Evolutionary conservation across 2,113 vertebrate species (phyloP).

Genomic region (Chamaea fasciata): DNA sequence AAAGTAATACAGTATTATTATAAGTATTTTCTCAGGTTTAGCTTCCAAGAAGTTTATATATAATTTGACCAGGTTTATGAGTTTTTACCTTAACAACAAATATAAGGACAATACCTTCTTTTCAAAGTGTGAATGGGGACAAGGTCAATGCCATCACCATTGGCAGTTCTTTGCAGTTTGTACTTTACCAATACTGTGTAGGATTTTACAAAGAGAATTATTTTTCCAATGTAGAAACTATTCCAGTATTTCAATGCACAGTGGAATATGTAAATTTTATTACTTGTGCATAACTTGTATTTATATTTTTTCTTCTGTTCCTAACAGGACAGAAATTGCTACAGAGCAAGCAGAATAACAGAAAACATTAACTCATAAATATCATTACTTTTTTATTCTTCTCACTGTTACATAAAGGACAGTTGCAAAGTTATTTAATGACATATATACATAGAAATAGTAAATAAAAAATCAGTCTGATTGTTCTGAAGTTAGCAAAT

Average conservation of each 20-base stretch:
- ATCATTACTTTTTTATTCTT: background rate
- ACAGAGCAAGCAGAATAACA: background rate
- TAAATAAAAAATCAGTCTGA: background rate
- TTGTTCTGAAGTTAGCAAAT: background rate
- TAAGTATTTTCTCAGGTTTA: background rate
- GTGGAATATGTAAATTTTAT: background rate
- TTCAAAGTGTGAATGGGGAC: background rate
- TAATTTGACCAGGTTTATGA: background rate
- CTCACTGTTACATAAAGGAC: background rate
- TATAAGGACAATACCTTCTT: background rate
- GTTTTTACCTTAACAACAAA: background rate
- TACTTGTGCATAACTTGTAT: background rate
- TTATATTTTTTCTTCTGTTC: background rate
- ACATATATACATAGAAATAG: background rate
- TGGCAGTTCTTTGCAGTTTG: background rate
- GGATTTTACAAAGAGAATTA: background rate
- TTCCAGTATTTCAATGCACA: background rate
- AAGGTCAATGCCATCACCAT: background rate
- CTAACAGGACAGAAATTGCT: background rate
- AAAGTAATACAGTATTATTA: background rate
- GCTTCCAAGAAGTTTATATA: background rate
- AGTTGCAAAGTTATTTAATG: background rate
- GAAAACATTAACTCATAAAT: background rate
- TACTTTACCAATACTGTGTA: background rate
- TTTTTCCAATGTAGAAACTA: background rate